Evolutionary conservation across 2,797 vertebrate species (phyloP).

Genomic region (Lates japonicus): DNA sequence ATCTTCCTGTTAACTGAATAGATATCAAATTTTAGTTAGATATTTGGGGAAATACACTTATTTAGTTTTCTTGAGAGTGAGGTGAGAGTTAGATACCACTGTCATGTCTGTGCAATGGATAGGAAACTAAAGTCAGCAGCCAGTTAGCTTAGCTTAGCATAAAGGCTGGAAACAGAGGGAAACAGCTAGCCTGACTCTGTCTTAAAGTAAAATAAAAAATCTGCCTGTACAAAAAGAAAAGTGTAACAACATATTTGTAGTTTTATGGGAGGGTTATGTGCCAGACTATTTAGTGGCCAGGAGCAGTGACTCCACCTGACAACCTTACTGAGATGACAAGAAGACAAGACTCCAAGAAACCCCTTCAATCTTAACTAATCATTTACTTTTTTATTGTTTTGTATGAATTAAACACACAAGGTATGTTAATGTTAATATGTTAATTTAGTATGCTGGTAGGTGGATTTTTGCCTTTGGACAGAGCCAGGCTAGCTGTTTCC

Average conservation of each 20-base stretch:
- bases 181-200: background rate
- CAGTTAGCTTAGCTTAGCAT: slow-evolving; percentile 3
- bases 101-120: background rate
- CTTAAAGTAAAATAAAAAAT: background rate
- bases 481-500: too few relatives aligned
- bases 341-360: too few relatives aligned
- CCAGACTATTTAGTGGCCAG: too few relatives aligned
- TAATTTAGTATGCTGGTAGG: background rate
- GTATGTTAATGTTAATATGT: too few relatives aligned
- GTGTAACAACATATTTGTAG: background rate
- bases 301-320: background rate
- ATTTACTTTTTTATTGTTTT: slow-evolving; percentile 14
- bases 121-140: background rate
- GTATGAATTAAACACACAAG: slow-evolving; percentile 3
- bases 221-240: background rate
- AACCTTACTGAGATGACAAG: background rate
- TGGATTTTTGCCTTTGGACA: background rate
- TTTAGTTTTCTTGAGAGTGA: background rate
- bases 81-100: background rate
- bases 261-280: too few relatives aligned
- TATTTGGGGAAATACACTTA: background rate
- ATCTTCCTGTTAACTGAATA: background rate
- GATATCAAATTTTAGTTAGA: slow-evolving; percentile 1
- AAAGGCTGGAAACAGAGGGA: background rate
- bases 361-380: background rate